Conservation (phyloP, 2,113 vertebrate genomes). For the Lepisosteus oculatus region DNA sequence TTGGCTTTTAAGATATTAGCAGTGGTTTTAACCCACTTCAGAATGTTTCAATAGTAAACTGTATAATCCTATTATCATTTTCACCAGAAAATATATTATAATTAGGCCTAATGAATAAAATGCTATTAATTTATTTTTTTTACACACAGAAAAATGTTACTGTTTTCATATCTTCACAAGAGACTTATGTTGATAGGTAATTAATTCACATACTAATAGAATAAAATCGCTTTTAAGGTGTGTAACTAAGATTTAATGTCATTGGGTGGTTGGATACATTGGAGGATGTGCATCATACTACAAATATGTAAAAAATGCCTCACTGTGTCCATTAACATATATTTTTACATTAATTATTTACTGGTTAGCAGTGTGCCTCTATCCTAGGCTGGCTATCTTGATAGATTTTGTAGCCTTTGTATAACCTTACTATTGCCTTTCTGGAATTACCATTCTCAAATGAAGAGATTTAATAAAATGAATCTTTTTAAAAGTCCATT, state of each 20-base stretch:
- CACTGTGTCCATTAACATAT: too few relatives aligned
- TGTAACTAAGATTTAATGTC: constrained; percentile 14
- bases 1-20: constrained; percentile 37
- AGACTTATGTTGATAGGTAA: neutral
- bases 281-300: too few relatives aligned
- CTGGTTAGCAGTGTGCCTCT: too few relatives aligned
- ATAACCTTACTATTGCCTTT: too few relatives aligned
- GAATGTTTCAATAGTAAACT: constrained; percentile 24
- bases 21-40: constrained; percentile 27
- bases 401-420: too few relatives aligned
- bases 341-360: too few relatives aligned
- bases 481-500: too few relatives aligned
- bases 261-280: neutral
- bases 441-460: too few relatives aligned
- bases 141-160: constrained; percentile 3
- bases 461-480: too few relatives aligned
- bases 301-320: too few relatives aligned
- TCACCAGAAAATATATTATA: constrained; percentile 11
- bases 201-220: neutral
- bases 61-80: constrained; percentile 19
- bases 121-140: constrained; percentile 24
- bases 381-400: too few relatives aligned
- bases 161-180: constrained; percentile 20
- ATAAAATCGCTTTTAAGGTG: constrained; percentile 43
- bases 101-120: constrained; percentile 13